Evolutionary conservation across 2,113 vertebrate species (phyloP), one percentile per base, ranked within the genome.

Genomic region (Peromyscus leucopus): DNA sequence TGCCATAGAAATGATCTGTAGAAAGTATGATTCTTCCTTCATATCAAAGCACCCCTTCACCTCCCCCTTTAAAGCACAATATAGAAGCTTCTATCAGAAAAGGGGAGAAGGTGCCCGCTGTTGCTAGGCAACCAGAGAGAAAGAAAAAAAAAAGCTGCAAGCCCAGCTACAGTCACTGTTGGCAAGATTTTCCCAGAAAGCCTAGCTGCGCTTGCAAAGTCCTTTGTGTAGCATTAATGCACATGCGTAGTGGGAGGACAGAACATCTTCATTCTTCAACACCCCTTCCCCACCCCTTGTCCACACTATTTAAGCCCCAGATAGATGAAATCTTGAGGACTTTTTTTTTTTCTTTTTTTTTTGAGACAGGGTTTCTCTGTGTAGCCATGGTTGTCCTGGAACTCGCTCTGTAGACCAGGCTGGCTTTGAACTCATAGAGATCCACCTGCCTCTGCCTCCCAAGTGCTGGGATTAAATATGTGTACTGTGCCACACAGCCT

Each of bases 61-160:
- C 21, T 74, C 10, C 33, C 39, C 42, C n/a, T 10, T 93, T 75
- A 96, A 87, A 91, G 21, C 42, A 57, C 28, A 39, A 1, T 90
- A 51, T 69, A 94, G 16, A 91, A 36, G 57, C 51, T 79, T 95
- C 97, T 89, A 57, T 42, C n/a, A 83, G 42, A 67, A 72, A 79
- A 80, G 42, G 36, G 48, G 82, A 89, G 90, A 91, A 33, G 75
- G 69, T 79, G 51, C 71, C 65, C 28, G 69, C 82, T 97, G 95
- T 97, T 98, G 96, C 96, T 96, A 97, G 93, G 97, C 76, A 96
- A 98, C 96, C 33, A 84, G 80, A 69, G 61, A 76, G 39, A 89
- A n/a, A 42, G 21, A 57, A 61, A n/a, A 89, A n/a, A 28, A 57
- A 61, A n/a, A 42, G 0, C 42, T 42, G 82, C 59, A 90, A 92